These are phyloP conservation scores for Crepidodera aurea DNA, from an alignment of 2,888 invertebrate genomes.

Conservation along the genomic window DNA sequence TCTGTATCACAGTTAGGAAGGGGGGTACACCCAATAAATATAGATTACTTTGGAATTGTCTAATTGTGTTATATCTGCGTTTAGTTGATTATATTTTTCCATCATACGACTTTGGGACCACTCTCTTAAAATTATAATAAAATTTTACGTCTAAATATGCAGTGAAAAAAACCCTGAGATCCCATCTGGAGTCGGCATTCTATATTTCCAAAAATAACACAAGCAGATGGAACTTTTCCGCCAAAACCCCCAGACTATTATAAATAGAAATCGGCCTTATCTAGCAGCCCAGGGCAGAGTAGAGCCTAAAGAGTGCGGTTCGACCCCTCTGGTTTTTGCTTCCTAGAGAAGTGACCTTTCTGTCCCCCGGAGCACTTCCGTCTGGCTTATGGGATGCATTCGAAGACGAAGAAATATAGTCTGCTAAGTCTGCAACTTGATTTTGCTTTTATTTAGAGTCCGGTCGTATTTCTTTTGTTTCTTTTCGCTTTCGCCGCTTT, in stretches of 20 bases:
- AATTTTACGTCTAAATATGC: too few relatives aligned
- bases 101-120: too few relatives aligned
- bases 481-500: constrained; percentile 35
- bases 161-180: too few relatives aligned
- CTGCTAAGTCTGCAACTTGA: constrained; percentile 42
- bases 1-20: too few relatives aligned
- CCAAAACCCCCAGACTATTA: constrained; percentile 4
- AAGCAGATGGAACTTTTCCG: not conserved
- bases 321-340: constrained; percentile 42
- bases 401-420: constrained; percentile 46
- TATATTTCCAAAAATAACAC: too few relatives aligned
- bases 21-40: too few relatives aligned
- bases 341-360: constrained; percentile 51
- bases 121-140: too few relatives aligned
- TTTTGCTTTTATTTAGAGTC: constrained; percentile 40
- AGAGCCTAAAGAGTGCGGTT: constrained; percentile 35
- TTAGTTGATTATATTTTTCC: too few relatives aligned
- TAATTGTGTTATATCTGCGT: too few relatives aligned
- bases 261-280: constrained; percentile 3
- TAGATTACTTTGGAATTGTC: too few relatives aligned
- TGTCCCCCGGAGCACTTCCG: constrained; percentile 45
- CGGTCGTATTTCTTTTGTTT: constrained; percentile 34
- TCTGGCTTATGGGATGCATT: constrained; percentile 45
- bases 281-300: not conserved
- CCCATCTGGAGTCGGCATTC: too few relatives aligned